phyloP scores from a whole-genome alignment of 2,888 invertebrate species.

The Allygus modestus region DNA sequence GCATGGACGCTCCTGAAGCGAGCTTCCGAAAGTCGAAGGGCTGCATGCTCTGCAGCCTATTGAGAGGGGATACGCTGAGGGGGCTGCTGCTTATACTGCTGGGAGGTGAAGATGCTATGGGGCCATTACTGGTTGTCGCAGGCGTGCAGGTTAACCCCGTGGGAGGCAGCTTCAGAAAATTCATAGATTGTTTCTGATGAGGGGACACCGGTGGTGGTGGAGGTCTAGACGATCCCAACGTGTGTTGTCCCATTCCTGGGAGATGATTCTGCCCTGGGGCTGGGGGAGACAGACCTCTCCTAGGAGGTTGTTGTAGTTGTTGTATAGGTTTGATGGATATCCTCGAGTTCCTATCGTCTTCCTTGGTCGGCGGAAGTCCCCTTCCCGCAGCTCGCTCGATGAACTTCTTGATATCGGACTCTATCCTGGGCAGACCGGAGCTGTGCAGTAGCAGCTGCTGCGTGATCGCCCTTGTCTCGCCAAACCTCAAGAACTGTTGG shows the following conservation, averaged over 20 bases:
- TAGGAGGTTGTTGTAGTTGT: conserved; percentile 53
- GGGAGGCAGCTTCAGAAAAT: conserved; percentile 75
- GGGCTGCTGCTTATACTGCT: conserved; percentile 80
- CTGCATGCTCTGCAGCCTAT: conserved; percentile 95
- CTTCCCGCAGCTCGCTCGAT: conserved; percentile 74
- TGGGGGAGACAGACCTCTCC: conserved; percentile 54
- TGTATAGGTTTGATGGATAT: conserved; percentile 66
- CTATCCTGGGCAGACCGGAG: conserved; percentile 76
- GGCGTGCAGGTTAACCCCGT: conserved; percentile 71
- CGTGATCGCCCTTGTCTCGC: conserved; percentile 91
- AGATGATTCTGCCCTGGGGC: conserved; percentile 61
- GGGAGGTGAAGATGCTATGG: conserved; percentile 81
- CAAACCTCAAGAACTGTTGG: conserved; percentile 94
- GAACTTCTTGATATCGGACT: conserved; percentile 78
- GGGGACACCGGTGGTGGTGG: conserved; percentile 73
- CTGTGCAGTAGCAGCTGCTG: conserved; percentile 78
- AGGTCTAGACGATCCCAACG: conserved; percentile 67
- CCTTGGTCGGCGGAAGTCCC: conserved; percentile 26
- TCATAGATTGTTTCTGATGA: conserved; percentile 74
- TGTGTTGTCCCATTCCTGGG: conserved; percentile 28
- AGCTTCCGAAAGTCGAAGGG: conserved; percentile 95
- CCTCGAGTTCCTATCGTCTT: conserved; percentile 53
- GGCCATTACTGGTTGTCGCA: conserved; percentile 71
- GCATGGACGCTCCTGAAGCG: conserved; percentile 68
- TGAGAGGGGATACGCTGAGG: conserved; percentile 86